Evolutionary conservation across 2,113 vertebrate species (phyloP).

Genomic region (Stomatorhinus ivindoensis): DNA sequence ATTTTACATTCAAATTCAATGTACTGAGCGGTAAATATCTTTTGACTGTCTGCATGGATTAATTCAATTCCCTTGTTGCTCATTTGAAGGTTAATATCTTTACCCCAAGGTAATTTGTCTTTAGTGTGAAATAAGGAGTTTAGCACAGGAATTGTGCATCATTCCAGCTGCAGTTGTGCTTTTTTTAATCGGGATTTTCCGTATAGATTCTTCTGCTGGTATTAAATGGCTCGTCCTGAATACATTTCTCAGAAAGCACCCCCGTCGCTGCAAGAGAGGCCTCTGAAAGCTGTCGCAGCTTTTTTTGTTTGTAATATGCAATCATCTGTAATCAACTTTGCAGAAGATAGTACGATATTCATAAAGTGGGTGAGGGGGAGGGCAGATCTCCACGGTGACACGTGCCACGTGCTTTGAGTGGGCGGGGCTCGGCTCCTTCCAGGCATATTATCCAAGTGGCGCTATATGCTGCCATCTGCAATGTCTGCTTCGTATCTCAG

Average conservation of each 20-base stretch:
- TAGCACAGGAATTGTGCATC: slow-evolving; percentile 27
- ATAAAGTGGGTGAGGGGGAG: background rate
- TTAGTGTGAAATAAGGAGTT: slow-evolving; percentile 29
- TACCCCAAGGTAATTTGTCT: slow-evolving; percentile 48
- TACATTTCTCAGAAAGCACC: slow-evolving; percentile 15
- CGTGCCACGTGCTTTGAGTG: background rate
- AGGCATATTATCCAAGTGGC: background rate
- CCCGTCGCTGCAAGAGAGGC: slow-evolving; percentile 39
- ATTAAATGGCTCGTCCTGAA: background rate
- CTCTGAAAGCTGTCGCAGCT: slow-evolving; percentile 33
- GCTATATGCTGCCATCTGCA: background rate
- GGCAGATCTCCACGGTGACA: background rate
- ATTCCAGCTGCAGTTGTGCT: slow-evolving; percentile 37
- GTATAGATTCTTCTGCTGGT: slow-evolving; percentile 11
- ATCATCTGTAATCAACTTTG: slow-evolving; percentile 40
- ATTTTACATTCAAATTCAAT: slow-evolving; percentile 55
- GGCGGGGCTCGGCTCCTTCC: background rate
- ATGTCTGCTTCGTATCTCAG: slow-evolving; percentile 24
- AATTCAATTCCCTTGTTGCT: slow-evolving; percentile 52
- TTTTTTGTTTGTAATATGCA: slow-evolving; percentile 29
- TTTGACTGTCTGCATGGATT: slow-evolving; percentile 45
- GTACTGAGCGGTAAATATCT: slow-evolving; percentile 55
- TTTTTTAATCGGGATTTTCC: slow-evolving; percentile 13
- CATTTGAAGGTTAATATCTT: slow-evolving; percentile 53
- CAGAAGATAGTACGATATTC: slow-evolving; percentile 30